A percentile compares a stretch with the other conserved stretches of the same genome.
These are phyloP conservation scores for Drosophila nasuta DNA, from an alignment of 1,140 invertebrate genomes.

Conservation along the genomic window DNA sequence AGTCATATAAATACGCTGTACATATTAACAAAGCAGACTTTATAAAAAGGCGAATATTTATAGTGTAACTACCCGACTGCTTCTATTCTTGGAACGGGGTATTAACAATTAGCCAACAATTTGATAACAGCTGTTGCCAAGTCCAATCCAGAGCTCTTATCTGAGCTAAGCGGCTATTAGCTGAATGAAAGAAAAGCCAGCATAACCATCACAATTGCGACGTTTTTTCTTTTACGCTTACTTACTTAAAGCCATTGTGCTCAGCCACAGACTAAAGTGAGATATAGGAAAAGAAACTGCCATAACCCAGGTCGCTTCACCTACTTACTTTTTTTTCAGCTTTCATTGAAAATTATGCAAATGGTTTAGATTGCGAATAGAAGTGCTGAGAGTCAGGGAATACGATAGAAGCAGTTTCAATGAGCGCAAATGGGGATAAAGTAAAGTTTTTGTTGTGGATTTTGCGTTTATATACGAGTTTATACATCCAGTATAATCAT, in stretches of 20 bases:
- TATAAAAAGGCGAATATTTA: too few species aligned
- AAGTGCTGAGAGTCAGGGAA: conserved; percentile 31
- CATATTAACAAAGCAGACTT: background rate
- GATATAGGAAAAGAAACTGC: background rate
- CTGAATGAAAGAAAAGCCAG: background rate
- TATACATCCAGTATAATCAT: background rate
- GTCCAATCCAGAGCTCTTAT: background rate
- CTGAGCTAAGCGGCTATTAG: conserved; percentile 17
- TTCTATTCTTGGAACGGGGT: background rate
- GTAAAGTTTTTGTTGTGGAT: background rate
- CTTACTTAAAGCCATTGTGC: background rate
- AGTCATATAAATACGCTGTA: background rate
- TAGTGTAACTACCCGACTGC: too few species aligned
- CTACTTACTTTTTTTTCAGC: conserved; percentile 20
- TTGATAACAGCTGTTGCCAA: conserved; percentile 22
- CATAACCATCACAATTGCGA: conserved; percentile 17
- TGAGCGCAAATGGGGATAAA: background rate
- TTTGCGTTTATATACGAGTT: background rate
- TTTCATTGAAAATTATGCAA: conserved; percentile 71
- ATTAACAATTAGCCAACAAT: conserved; percentile 26
- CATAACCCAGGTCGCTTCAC: conserved; percentile 15
- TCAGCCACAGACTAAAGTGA: background rate
- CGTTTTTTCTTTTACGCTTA: conserved; percentile 5
- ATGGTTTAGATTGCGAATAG: conserved; percentile 44
- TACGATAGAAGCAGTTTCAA: conserved; percentile 10